Evolutionary conservation across 2,797 vertebrate species (phyloP), one percentile per base, ranked within the genome.

Genomic region (Sebastes wilsoni): DNA sequence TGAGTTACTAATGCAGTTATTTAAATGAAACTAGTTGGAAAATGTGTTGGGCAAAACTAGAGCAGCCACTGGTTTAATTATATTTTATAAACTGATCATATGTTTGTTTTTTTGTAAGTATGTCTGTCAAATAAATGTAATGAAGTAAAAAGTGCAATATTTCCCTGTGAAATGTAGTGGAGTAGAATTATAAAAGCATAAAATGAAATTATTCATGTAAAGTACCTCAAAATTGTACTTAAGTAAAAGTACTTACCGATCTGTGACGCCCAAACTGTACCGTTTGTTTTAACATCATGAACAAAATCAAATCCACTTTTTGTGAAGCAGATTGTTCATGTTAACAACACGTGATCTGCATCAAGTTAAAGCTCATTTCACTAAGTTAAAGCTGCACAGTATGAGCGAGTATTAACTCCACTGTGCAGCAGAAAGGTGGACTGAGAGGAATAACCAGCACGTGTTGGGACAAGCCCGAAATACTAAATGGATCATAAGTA

Each of bases 401-500:
- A 8, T 69, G 22, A 30, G 13, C 0, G 8, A 30, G 58, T 49
- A 13, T 73, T 34, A 23, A 65, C 16, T 58, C 22, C 2, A 4
- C 46, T 27, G 46, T 58, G 34, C 54, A 42, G 73, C 58, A 67
- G 72, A 72, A 72, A 87, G 78, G 72, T 16, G 38, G 78, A 82
- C 72, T 28, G 65, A 87, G 88, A 89, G 75, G 72, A 91, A 90
- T 89, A 84, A 86, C 89, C 61, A 77, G 86, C 68, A 81, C 38
- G 55, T 65, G 68, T 80, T 25, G 34, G 81, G 77, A 87, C 72
- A 55, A 84, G 69, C 27, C 79, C 42, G 42, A 88, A 92, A 88
- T 90, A 83, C 85, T 90, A 90, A 94, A 89, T 74, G 89, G 87
- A 91, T 94, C 90, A 93, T 94, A 92, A 93, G 92, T 93, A 94